Evolutionary conservation across 2,113 vertebrate species (phyloP).

Genomic region (Clupea harengus): DNA sequence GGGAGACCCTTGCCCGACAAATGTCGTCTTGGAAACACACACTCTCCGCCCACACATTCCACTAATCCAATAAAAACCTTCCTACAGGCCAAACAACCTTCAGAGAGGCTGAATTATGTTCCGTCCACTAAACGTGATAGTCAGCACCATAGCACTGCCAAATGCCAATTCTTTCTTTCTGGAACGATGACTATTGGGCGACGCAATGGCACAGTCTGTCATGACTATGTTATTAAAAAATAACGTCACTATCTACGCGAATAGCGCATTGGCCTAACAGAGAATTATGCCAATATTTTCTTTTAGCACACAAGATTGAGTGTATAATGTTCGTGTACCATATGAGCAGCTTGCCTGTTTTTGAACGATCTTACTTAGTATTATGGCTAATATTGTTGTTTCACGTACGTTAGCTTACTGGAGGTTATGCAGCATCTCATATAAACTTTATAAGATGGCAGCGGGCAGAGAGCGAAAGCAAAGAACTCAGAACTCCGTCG

Average conservation of each 20-base stretch:
- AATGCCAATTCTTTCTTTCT: too few relatives aligned
- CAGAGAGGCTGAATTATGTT: neutral
- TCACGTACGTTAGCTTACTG: neutral
- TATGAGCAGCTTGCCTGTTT: neutral
- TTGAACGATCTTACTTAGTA: neutral
- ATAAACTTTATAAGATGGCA: neutral
- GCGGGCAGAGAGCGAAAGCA: neutral
- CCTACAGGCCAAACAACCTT: neutral
- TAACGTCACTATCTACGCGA: neutral
- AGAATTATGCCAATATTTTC: neutral
- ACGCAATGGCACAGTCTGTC: too few relatives aligned
- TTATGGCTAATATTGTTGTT: neutral
- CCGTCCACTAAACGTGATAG: neutral
- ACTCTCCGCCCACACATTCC: neutral
- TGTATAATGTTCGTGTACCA: neutral
- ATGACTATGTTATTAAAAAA: neutral
- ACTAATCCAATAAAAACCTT: neutral
- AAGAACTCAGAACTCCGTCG: neutral
- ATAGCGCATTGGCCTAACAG: neutral
- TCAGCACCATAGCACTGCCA: too few relatives aligned
- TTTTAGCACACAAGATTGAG: neutral
- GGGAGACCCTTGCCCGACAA: neutral
- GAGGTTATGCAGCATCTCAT: too few relatives aligned
- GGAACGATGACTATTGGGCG: too few relatives aligned
- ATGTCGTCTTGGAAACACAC: neutral